Percentiles rank a stretch among this genome's conserved stretches.
Evolutionary conservation across 30 jellyfish, hydroid and myxozoan species (phyloP).

Genomic region (Hydractinia echinata): DNA sequence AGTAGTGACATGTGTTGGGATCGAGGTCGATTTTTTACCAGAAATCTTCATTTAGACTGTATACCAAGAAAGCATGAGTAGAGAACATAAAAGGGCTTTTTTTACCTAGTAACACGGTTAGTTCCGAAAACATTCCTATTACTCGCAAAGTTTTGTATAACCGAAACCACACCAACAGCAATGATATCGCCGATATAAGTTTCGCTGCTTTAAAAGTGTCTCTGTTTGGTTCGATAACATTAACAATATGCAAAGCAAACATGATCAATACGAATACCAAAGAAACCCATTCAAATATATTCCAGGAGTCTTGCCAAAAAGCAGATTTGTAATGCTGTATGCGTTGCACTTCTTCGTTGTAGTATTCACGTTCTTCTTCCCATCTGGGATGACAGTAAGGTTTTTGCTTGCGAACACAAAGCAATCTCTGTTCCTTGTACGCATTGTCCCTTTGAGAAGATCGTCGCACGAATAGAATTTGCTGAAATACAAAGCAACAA

Average conservation of each 20-base stretch:
- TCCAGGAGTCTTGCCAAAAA: conserved; percentile 71
- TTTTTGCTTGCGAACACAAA: conserved; percentile 19
- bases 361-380: conserved; percentile 76
- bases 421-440: conserved; percentile 12
- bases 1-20: no score
- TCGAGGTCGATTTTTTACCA: no score
- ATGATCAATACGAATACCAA: conserved; percentile 32
- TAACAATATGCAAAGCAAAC: conserved; percentile 40
- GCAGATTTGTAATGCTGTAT: conserved; percentile 37
- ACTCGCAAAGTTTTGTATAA: conserved; percentile 57
- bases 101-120: conserved; percentile 29
- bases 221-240: background rate
- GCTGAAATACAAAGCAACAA: conserved; percentile 17
- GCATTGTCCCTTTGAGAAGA: conserved; percentile 1
- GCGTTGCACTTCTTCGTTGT: conserved; percentile 47
- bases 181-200: conserved; percentile 39
- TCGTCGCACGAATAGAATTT: conserved; percentile 16
- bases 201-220: conserved; percentile 43
- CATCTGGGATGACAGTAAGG: conserved; percentile 85
- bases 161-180: conserved; percentile 84
- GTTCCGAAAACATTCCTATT: conserved; percentile 21
- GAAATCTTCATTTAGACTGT: no score
- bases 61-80: no score
- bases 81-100: no score
- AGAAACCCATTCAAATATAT: conserved; percentile 73